Conservation (phyloP, 1,140 invertebrate genomes). For the Drosophila arizonae region DNA sequence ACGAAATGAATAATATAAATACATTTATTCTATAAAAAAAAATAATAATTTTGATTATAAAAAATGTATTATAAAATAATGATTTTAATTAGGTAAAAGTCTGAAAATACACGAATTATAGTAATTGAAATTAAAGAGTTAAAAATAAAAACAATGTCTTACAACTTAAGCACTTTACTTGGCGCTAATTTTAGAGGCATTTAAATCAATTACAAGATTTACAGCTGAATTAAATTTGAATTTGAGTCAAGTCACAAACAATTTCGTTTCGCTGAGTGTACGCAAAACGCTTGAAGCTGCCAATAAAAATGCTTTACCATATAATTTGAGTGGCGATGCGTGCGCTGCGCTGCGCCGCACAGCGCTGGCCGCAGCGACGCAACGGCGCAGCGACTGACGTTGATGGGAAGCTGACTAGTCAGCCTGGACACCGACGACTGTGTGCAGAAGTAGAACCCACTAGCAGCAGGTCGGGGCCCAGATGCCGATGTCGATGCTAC, state of each 20-base stretch:
- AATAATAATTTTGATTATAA: too few species aligned
- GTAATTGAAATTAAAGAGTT: too few species aligned
- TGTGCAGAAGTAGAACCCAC: too few species aligned
- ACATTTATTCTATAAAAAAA: too few species aligned
- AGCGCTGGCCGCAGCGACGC: slow-evolving; percentile 46
- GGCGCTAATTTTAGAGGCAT: too few species aligned
- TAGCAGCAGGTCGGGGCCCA: slow-evolving; percentile 5
- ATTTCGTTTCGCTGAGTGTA: slow-evolving; percentile 6
- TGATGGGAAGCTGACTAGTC: slow-evolving; percentile 69
- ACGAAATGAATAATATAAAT: too few species aligned
- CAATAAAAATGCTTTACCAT: slow-evolving; percentile 82
- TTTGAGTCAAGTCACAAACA: neutral
- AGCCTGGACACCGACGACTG: slow-evolving; percentile 16
- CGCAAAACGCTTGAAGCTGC: slow-evolving; percentile 74
- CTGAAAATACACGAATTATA: too few species aligned
- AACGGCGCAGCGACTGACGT: slow-evolving; percentile 52
- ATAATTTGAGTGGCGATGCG: slow-evolving; percentile 81
- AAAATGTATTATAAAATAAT: too few species aligned
- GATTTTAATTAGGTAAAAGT: too few species aligned
- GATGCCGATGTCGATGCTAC: slow-evolving; percentile 17
- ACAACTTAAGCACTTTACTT: too few species aligned
- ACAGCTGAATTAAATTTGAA: neutral
- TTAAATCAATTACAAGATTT: too few species aligned
- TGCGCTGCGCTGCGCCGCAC: slow-evolving; percentile 67
- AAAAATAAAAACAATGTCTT: too few species aligned